phyloP scores from a whole-genome alignment of 2,888 invertebrate genomes.

The Villa cingulata region DNA sequence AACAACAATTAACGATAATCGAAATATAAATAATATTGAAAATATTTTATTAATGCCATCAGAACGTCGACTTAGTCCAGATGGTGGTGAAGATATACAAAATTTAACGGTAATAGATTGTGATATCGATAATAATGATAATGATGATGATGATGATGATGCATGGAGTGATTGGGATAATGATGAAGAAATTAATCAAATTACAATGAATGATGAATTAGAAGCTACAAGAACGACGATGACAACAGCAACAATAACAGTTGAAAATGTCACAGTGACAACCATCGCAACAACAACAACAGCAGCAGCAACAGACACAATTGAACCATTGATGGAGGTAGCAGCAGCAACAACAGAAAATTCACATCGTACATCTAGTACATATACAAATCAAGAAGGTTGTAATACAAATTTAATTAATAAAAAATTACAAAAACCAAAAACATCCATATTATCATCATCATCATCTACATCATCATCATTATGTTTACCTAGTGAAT shows the following conservation, averaged over 20 bases:
- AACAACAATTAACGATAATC: neutral
- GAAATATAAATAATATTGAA: slow-evolving; percentile 18
- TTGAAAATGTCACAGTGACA: too few species aligned
- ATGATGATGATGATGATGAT: slow-evolving; percentile 43
- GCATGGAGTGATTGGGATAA: slow-evolving; percentile 75
- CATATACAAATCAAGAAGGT: too few species aligned
- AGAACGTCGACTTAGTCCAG: slow-evolving; percentile 66
- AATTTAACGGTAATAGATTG: slow-evolving; percentile 33
- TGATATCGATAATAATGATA: slow-evolving; percentile 27
- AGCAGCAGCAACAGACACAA: neutral
- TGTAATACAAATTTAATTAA: too few species aligned
- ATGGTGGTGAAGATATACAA: slow-evolving; percentile 62
- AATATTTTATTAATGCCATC: slow-evolving; percentile 42
- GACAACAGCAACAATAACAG: neutral
- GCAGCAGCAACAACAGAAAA: too few species aligned
- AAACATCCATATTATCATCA: too few species aligned
- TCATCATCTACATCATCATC: too few species aligned
- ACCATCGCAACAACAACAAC: neutral
- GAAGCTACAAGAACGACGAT: too few species aligned
- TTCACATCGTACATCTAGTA: too few species aligned
- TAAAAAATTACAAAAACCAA: too few species aligned
- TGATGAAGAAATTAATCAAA: slow-evolving; percentile 25
- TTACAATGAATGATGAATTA: too few species aligned
- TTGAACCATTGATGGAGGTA: too few species aligned
- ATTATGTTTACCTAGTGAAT: too few species aligned